A percentile compares a stretch with the other conserved stretches of the same genome.
phyloP scores from a whole-genome alignment of 2,113 vertebrate species.

The Anser brachyrhynchus region DNA sequence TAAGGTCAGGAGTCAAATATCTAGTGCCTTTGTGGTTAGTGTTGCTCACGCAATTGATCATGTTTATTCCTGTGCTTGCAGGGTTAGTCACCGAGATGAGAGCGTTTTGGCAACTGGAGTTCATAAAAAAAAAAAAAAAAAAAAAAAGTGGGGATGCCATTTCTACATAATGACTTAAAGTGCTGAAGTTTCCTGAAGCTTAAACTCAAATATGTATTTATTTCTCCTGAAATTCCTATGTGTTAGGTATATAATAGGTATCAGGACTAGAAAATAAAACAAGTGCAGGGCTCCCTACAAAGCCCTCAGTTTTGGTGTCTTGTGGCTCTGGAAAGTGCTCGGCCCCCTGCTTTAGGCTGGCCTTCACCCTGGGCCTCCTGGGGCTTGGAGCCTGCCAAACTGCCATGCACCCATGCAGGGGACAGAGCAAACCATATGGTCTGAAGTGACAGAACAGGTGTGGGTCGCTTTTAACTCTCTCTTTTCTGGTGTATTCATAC shows the following conservation, averaged over 20 bases:
- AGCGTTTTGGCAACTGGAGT: neutral
- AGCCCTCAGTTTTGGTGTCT: neutral
- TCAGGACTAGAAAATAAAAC: neutral
- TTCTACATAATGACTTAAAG: neutral
- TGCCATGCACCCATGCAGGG: neutral
- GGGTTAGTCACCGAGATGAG: neutral
- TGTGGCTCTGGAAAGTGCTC: neutral
- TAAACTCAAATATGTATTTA: neutral
- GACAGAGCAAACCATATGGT: neutral
- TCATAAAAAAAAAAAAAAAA: conserved; percentile 3
- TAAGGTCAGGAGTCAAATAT: conserved; percentile 73
- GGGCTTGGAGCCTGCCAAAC: neutral
- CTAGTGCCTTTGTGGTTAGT: conserved; percentile 58
- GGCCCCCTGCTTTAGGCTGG: neutral
- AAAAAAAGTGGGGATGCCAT: neutral
- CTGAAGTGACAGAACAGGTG: neutral
- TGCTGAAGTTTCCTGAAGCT: neutral
- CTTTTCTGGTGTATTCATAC: neutral
- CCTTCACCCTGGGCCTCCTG: neutral
- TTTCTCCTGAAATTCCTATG: neutral
- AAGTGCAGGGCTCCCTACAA: neutral
- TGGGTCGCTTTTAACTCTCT: neutral
- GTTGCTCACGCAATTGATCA: conserved; percentile 62
- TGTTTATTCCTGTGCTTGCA: conserved; percentile 50
- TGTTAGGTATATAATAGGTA: neutral